These are phyloP conservation scores for Frankliniella fusca DNA, from an alignment of 2,888 invertebrate species.

Conservation along the genomic window DNA sequence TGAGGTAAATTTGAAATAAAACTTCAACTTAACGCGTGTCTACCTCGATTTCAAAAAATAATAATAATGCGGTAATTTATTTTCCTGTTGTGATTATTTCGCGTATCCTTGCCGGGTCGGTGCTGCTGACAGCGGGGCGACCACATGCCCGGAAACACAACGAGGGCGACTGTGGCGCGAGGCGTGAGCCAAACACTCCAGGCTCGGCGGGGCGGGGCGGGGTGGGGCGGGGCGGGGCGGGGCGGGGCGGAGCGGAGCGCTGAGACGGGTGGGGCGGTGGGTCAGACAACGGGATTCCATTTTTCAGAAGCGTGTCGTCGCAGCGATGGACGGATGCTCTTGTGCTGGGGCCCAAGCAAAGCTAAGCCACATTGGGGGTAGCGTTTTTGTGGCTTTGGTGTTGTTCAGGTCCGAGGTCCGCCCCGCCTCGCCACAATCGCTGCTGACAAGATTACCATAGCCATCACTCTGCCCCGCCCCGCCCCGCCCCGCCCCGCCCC, in stretches of 20 bases:
- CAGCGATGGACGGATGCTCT: neutral
- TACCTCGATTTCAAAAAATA: too few relatives aligned
- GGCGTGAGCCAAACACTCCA: too few relatives aligned
- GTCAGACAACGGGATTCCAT: constrained; percentile 12
- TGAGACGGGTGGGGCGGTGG: neutral
- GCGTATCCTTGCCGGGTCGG: too few relatives aligned
- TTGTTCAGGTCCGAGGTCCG: neutral
- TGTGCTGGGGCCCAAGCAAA: neutral
- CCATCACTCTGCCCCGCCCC: too few relatives aligned
- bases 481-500: too few relatives aligned
- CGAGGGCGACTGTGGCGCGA: too few relatives aligned
- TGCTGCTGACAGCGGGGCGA: too few relatives aligned
- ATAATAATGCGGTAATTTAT: too few relatives aligned
- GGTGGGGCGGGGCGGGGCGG: neutral
- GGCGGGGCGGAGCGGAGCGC: neutral
- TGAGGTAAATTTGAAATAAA: too few relatives aligned
- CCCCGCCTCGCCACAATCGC: constrained; percentile 52
- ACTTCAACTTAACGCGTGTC: too few relatives aligned
- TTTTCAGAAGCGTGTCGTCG: neutral
- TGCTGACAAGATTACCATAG: constrained; percentile 45
- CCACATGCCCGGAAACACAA: too few relatives aligned
- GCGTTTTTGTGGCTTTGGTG: neutral
- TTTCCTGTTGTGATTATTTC: too few relatives aligned
- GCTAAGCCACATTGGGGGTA: neutral
- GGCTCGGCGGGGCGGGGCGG: neutral